Evolutionary conservation across 2,888 invertebrate species (phyloP), one percentile per base, ranked within the genome.

Genomic region (Drosophila melanosoma): DNA sequence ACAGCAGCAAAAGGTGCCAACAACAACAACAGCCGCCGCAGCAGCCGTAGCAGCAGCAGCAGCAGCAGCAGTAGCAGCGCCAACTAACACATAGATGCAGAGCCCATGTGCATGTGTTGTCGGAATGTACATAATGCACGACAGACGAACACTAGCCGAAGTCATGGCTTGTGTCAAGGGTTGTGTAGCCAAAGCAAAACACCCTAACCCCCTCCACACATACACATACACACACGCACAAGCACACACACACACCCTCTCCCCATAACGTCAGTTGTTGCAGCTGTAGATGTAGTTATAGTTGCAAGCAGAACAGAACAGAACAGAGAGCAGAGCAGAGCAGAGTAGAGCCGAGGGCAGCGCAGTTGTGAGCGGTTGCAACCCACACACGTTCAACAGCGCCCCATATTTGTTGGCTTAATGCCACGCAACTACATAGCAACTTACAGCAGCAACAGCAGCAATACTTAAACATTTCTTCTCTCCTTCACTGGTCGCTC

Each of bases 101-200:
- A 53, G 69, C 81, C 32, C 71, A 72, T 70, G 59, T 73, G 69
- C 69, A 76, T 82, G 73, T 67, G 66, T 64, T 61, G 66, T 67
- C 56, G 56, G 26, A 56, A 74, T 76, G 87, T 80, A 87, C 69
- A 79, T 72, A 82, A 79, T 76, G 73, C 74, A 83, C 79, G 78
- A 60, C 63, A 5, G 63, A 70, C 74, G 82, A 82, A 38, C 65
- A 74, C 58, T 65, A 63, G 79, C 79, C 83, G 87, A 85, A 87
- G 87, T 69, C 42, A 67, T 54, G 72, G 59, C 76, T 65, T 69
- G 85, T 38, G 70, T 76, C 83, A 85, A 87, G 85, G 85, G 85
- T 86, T 86, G 82, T 85, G 85, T 89, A 81, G 82, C 49, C 70
- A 45, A 45, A 45, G 23, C 45, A 45, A 45, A 23, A 15, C 45